Evolutionary conservation across 2,888 invertebrate genomes (phyloP).

Genomic region (Eupithecia vulgata): DNA sequence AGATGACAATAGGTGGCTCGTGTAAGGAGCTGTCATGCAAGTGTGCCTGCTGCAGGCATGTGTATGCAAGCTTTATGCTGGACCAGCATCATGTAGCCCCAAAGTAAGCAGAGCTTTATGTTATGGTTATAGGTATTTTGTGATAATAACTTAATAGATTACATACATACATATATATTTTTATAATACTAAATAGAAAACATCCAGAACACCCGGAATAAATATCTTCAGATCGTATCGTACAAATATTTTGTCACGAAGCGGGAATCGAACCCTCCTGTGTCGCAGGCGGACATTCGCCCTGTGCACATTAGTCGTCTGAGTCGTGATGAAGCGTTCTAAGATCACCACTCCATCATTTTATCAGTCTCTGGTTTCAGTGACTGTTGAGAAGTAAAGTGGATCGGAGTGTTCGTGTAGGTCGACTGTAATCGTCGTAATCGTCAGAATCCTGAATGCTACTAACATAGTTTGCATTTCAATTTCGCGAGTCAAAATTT

Average conservation of each 20-base stretch:
- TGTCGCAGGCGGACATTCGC: not conserved
- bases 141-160: too few species aligned
- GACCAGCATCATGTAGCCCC: too few species aligned
- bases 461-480: constrained; percentile 77
- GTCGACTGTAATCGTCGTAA: constrained; percentile 58
- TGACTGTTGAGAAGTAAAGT: not conserved
- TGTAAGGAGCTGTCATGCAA: too few species aligned
- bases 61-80: too few species aligned
- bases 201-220: not conserved
- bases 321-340: not conserved
- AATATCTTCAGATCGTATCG: not conserved
- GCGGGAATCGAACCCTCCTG: not conserved
- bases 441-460: constrained; percentile 64
- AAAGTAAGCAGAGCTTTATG: too few species aligned
- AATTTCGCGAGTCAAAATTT: constrained; percentile 71
- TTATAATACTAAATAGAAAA: too few species aligned
- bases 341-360: not conserved
- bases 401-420: constrained; percentile 1
- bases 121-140: too few species aligned
- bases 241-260: not conserved
- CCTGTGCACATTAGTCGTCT: not conserved
- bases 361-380: not conserved
- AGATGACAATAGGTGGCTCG: too few species aligned
- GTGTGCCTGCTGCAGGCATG: too few species aligned
- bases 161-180: too few species aligned